These are phyloP conservation scores for Echinops telfairi DNA, from an alignment of 2,113 vertebrate species.

Conservation along the genomic window DNA sequence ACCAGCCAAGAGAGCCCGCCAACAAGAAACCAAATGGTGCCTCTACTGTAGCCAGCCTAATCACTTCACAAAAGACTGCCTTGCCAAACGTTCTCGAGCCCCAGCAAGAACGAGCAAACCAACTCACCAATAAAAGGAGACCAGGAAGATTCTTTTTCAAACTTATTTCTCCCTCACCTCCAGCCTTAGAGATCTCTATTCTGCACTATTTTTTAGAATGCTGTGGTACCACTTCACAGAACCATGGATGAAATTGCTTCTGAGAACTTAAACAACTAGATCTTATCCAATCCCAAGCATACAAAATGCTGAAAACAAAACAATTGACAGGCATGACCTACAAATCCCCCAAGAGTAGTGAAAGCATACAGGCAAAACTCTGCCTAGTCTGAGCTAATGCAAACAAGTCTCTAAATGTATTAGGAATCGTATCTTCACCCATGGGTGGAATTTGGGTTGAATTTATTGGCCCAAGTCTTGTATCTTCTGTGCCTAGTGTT, in stretches of 20 bases:
- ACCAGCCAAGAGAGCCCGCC: conserved; percentile 58
- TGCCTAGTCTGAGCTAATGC: conserved; percentile 17
- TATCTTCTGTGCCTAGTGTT: conserved; percentile 1
- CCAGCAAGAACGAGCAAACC: conserved; percentile 43
- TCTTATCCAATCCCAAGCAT: not conserved
- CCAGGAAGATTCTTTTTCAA: conserved; percentile 6
- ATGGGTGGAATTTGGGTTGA: conserved; percentile 5
- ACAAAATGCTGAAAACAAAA: conserved; percentile 43
- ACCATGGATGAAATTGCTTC: not conserved
- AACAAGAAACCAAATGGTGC: conserved; percentile 70
- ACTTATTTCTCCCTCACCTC: not conserved
- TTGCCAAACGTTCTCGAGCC: conserved; percentile 71
- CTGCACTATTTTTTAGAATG: conserved; percentile 41
- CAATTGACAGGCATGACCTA: not conserved
- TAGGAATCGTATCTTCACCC: not conserved
- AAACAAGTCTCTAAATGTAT: not conserved
- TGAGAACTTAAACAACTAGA: conserved; percentile 24
- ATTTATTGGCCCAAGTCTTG: not conserved
- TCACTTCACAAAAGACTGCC: conserved; percentile 75
- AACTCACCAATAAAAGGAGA: conserved; percentile 45
- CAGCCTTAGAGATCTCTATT: conserved; percentile 57
- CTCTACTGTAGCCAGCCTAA: conserved; percentile 63
- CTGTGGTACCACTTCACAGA: not conserved
- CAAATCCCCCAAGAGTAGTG: not conserved
- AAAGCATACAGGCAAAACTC: conserved; percentile 25